Base-by-base conservation (phyloP, 2,113 vertebrate genomes). In the Hippoglossus stenolepis region DNA sequence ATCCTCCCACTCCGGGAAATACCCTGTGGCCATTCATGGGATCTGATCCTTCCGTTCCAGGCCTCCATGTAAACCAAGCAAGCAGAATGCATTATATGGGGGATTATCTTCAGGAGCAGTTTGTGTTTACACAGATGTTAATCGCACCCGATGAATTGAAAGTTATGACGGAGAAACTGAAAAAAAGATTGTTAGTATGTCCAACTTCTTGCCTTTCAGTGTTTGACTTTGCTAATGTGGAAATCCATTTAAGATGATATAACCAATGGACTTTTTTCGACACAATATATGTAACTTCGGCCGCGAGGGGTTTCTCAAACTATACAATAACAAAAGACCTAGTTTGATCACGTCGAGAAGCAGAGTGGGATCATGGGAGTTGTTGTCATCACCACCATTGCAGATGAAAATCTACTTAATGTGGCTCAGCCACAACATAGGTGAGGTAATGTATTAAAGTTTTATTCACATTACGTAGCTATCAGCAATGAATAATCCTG, bases 41-140 rank as follows among this genome's bases (percentile, higher is more conserved):
- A 79, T 82, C 78, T 74, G 65, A 91, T 87, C 80, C 79, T 86
- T 78, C 84, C 73, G 7, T 70, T 84, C 77, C 83, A 57, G 80
- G 70, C 56, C 79, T 74, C 80, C 63, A 20, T 74, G 70, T 74
- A 81, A 83, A 78, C 83, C 71, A 65, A 80, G 49, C 84, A 74
- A 83, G 64, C 72, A 77, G 61, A 73, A 63, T 65, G 58, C 75
- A 84, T 90, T 79, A 80, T 64, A 75, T 74, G 75, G 62, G 70
- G 80, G 82, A 91, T 90, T 86, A 89, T 89, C 84, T 79, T n/a
- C 76, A 78, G 88, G 75, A 90, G 85, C 87, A 51, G 76, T 86
- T 91, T 85, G 60, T 85, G 86, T 91, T 93, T 91, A 77, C 79
- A 85, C 86, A 93, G 91, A 92, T 90, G 85, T 84, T 88, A 89